phyloP scores from a whole-genome alignment of 2,888 invertebrate genomes.

The Myopa testacea region DNA sequence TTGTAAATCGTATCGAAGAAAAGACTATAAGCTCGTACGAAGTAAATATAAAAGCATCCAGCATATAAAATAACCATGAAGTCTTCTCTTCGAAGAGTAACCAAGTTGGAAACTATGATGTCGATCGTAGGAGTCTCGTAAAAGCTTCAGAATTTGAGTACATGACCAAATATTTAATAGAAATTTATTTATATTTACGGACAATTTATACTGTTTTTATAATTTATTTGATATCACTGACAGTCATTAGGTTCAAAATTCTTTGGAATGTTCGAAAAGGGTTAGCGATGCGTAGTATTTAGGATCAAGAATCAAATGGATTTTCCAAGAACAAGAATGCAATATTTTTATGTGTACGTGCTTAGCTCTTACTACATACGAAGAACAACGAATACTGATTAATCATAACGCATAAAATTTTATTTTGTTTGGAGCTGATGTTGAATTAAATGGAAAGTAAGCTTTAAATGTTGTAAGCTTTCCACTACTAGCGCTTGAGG shows the following conservation, averaged over 20 bases:
- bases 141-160: too few relatives aligned
- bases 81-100: too few relatives aligned
- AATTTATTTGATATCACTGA: constrained; percentile 3
- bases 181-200: neutral
- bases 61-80: too few relatives aligned
- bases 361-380: constrained; percentile 9
- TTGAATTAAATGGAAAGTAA: neutral
- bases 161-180: neutral
- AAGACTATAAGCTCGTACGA: too few relatives aligned
- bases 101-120: neutral
- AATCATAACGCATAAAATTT: neutral
- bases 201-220: neutral
- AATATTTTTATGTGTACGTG: neutral
- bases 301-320: neutral
- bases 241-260: neutral
- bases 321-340: neutral
- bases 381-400: neutral
- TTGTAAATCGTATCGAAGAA: too few relatives aligned
- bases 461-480: neutral
- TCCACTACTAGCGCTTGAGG: neutral
- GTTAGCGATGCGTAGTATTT: too few relatives aligned
- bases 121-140: too few relatives aligned
- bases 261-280: neutral
- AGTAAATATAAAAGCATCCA: too few relatives aligned
- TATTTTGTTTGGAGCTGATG: neutral